phyloP scores from a whole-genome alignment of 2,888 invertebrate genomes.

The Himalopsyche tibetana region DNA sequence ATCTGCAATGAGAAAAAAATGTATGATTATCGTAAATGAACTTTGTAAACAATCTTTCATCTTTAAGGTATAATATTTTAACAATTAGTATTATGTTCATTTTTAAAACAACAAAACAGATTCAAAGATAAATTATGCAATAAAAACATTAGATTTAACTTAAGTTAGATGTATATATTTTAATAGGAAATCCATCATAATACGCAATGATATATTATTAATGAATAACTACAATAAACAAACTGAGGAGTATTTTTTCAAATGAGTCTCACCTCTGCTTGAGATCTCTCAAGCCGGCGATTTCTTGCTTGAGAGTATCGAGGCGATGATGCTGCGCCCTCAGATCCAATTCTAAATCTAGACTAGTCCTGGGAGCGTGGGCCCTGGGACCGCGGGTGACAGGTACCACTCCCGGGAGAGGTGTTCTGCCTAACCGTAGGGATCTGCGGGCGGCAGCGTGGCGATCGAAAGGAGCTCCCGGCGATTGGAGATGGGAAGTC shows the following conservation, averaged over 20 bases:
- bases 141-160: not conserved
- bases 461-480: conserved; percentile 89
- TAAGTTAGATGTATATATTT: not conserved
- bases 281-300: conserved; percentile 87
- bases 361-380: conserved; percentile 87
- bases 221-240: too few species aligned
- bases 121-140: not conserved
- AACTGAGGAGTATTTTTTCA: not conserved
- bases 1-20: conserved; percentile 70
- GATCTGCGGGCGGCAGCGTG: conserved; percentile 93
- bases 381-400: conserved; percentile 70
- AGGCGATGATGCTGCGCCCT: conserved; percentile 93
- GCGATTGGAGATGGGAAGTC: conserved; percentile 66
- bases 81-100: too few species aligned
- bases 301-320: conserved; percentile 89
- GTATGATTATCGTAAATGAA: too few species aligned
- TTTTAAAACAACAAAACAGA: too few species aligned
- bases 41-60: not conserved
- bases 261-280: conserved; percentile 78
- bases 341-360: conserved; percentile 94
- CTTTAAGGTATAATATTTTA: not conserved
- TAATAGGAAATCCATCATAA: not conserved
- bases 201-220: not conserved
- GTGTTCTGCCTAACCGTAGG: conserved; percentile 84
- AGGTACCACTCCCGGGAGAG: conserved; percentile 68